Evolutionary conservation across 2,888 invertebrate species (phyloP).

Genomic region (Tenthredo livida): DNA sequence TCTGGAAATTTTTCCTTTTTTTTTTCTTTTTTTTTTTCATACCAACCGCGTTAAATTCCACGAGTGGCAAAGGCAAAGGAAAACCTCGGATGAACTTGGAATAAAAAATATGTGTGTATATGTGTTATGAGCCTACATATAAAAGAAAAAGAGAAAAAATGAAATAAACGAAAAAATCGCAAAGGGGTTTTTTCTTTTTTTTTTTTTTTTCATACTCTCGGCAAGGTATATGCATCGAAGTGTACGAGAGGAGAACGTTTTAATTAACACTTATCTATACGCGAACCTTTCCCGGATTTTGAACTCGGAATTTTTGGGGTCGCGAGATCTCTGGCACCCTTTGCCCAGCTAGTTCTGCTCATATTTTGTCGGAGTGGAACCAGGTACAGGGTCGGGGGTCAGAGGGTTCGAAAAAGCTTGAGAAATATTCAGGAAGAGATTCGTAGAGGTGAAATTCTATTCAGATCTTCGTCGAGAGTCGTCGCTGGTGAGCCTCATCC

Average conservation of each 20-base stretch:
- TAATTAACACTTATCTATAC: conserved; percentile 36
- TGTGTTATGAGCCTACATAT: neutral
- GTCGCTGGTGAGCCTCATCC: neutral
- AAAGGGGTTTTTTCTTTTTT: neutral
- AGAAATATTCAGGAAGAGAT: conserved; percentile 25
- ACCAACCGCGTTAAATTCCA: neutral
- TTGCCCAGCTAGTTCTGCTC: neutral
- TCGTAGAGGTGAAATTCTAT: conserved; percentile 11
- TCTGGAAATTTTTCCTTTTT: neutral
- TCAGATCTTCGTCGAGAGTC: conserved; percentile 20
- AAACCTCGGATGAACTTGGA: neutral
- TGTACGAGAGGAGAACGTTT: conserved; percentile 31
- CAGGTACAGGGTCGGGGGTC: neutral
- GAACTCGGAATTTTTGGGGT: neutral
- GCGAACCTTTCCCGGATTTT: neutral
- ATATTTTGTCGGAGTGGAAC: neutral
- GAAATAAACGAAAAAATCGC: neutral
- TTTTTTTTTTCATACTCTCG: neutral
- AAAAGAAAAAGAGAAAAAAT: neutral
- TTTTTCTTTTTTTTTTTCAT: neutral
- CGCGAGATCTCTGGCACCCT: neutral
- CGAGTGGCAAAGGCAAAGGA: conserved; percentile 6
- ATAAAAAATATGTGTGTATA: neutral
- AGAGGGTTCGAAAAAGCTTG: neutral
- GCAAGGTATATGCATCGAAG: conserved; percentile 13